These are phyloP conservation scores for Anastrepha ludens DNA, from an alignment of 1,140 invertebrate genomes.

Conservation along the genomic window DNA sequence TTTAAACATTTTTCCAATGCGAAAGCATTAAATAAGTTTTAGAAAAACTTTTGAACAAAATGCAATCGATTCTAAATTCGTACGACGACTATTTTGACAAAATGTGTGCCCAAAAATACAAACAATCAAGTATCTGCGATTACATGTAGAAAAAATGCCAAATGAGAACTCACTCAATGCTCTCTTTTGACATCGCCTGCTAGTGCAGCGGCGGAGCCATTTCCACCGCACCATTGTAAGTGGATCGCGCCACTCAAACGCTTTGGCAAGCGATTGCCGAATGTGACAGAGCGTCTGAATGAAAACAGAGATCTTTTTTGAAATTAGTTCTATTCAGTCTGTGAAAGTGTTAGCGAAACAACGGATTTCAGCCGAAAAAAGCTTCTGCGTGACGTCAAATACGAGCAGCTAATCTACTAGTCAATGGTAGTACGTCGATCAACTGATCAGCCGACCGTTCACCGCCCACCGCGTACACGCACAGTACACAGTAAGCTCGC, in stretches of 20 bases:
- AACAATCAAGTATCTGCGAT: not conserved
- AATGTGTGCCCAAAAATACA: not conserved
- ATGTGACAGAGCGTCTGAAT: not conserved
- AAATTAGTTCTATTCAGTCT: slow-evolving; percentile 73
- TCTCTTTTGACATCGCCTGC: not conserved
- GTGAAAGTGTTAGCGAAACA: slow-evolving; percentile 71
- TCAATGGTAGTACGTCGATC: not conserved
- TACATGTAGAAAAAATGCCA: not conserved
- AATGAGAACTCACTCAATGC: not conserved
- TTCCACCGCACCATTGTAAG: not conserved
- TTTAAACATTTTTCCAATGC: too few relatives aligned
- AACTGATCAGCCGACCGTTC: not conserved
- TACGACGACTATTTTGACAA: not conserved
- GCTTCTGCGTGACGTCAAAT: not conserved
- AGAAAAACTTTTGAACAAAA: too few relatives aligned
- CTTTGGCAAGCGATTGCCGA: not conserved
- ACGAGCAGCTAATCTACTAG: not conserved
- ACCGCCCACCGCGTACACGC: not conserved
- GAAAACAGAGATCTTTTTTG: slow-evolving; percentile 49
- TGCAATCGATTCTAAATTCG: too few relatives aligned
- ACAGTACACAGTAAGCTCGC: not conserved
- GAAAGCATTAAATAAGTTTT: too few relatives aligned
- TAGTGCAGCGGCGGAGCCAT: not conserved
- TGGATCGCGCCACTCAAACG: not conserved
- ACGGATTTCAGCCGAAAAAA: slow-evolving; percentile 7